Evolutionary conservation across 2,113 vertebrate species (phyloP), one percentile per base, ranked within the genome.

Genomic region (Boleophthalmus pectinirostris): DNA sequence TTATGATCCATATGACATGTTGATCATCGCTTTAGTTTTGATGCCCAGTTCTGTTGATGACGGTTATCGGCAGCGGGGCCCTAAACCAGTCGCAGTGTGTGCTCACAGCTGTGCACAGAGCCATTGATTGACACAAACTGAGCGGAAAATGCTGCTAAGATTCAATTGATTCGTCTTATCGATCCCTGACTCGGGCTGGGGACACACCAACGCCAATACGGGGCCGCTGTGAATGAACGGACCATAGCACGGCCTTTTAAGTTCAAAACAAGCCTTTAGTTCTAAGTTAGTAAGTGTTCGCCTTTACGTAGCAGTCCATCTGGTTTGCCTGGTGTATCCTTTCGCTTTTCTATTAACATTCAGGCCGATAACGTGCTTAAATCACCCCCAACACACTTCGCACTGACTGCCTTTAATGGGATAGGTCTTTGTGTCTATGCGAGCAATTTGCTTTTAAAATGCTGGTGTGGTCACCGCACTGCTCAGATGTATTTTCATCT

Each of bases 301-400:
- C 18, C 33, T 64, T 11, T 43, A 64, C 65, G 65, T 60, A 66
- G n/a, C 35, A 38, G 69, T 73, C 79, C 87, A 90, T 88, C 75
- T 57, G 65, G 73, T 70, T 25, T 29, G 45, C 69, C 78, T 81
- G 85, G 74, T 60, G 63, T 70, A 75, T 82, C 82, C 77, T 79
- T 79, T 66, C 78, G 80, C 85, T 80, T 74, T 72, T 70, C 81
- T 78, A 84, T 88, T 87, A 85, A 81, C 81, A 84, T 77, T 82
- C 81, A 85, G 69, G 38, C 75, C 69, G 83, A 90, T 88, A 85
- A 82, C 82, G 74, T 69, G 25, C 75, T 72, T 73, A 77, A 83
- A 82, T 88, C 81, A 70, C 68, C 78, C 60, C 75, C 71, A 65
- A 47, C 64, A 43, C 75, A 54, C 71, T 49, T 68, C 82, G 81